Evolutionary conservation across 2,797 vertebrate genomes (phyloP).

Genomic region (Acanthornis magna): DNA sequence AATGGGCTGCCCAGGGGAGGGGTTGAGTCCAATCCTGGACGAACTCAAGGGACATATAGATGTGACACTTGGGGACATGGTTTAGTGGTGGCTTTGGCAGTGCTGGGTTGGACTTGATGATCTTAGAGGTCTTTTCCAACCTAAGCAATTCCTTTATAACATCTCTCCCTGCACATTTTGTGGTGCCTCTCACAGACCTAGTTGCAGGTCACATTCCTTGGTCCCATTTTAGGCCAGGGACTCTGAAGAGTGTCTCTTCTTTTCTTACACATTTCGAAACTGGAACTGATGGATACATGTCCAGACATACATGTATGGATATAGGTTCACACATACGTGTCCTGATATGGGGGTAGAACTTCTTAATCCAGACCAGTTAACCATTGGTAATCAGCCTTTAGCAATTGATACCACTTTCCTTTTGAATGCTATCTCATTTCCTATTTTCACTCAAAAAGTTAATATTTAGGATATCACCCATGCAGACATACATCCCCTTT

Average conservation of each 20-base stretch:
- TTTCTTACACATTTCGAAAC: neutral
- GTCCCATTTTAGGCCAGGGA: neutral
- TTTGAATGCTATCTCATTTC: neutral
- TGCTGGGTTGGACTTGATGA: neutral
- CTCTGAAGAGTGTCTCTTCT: neutral
- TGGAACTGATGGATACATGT: neutral
- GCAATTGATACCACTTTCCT: neutral
- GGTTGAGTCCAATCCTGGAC: neutral
- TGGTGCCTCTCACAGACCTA: neutral
- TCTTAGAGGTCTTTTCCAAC: neutral
- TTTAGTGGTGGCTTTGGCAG: neutral
- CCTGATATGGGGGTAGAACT: accelerated
- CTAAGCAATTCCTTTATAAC: neutral
- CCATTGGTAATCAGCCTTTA: neutral
- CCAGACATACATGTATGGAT: neutral
- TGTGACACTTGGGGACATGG: neutral
- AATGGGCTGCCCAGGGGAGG: neutral
- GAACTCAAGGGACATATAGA: neutral
- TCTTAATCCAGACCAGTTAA: neutral
- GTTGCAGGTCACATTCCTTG: neutral
- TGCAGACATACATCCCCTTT: neutral
- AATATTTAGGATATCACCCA: neutral
- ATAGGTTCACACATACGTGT: neutral
- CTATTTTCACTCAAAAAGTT: neutral
- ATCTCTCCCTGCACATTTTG: neutral